Evolutionary conservation across 2,888 invertebrate species (phyloP).

Genomic region (Xanthorhoe designata): DNA sequence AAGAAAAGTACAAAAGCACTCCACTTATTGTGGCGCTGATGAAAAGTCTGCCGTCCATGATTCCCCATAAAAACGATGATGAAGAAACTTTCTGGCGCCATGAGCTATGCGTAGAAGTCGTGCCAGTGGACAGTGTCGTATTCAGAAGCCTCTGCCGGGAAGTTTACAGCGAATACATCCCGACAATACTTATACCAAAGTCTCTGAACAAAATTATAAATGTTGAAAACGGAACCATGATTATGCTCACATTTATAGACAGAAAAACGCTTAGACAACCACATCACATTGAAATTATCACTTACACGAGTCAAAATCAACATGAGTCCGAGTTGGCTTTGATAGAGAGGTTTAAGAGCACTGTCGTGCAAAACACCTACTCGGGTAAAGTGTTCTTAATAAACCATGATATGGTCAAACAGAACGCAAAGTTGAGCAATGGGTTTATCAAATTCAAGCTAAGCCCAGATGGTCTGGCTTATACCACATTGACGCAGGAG

Average conservation of each 20-base stretch:
- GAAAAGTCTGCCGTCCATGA: conserved; percentile 67
- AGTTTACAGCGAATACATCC: conserved; percentile 72
- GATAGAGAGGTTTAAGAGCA: conserved; percentile 80
- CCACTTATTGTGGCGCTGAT: conserved; percentile 71
- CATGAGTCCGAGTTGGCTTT: conserved; percentile 64
- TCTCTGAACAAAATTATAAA: conserved; percentile 83
- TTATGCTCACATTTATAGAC: conserved; percentile 78
- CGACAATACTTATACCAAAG: conserved; percentile 82
- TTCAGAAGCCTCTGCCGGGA: conserved; percentile 74
- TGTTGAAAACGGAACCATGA: conserved; percentile 84
- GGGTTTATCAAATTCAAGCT: conserved; percentile 74
- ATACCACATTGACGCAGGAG: conserved; percentile 80
- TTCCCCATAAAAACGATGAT: conserved; percentile 50
- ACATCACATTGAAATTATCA: conserved; percentile 81
- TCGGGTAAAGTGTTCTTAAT: conserved; percentile 81
- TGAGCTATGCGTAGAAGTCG: conserved; percentile 77
- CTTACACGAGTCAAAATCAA: conserved; percentile 64
- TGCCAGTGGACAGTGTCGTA: conserved; percentile 71
- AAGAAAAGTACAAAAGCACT: conserved; percentile 61
- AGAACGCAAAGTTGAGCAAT: conserved; percentile 67
- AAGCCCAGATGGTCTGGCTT: conserved; percentile 76
- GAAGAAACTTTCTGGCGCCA: conserved; percentile 47
- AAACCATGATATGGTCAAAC: conserved; percentile 81
- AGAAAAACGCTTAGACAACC: conserved; percentile 63
- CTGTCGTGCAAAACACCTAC: conserved; percentile 78